Percentiles rank a stretch among this genome's conserved stretches.
These are phyloP conservation scores for Xenopus petersii DNA, from an alignment of 2,797 vertebrate species.

Conservation along the genomic window DNA sequence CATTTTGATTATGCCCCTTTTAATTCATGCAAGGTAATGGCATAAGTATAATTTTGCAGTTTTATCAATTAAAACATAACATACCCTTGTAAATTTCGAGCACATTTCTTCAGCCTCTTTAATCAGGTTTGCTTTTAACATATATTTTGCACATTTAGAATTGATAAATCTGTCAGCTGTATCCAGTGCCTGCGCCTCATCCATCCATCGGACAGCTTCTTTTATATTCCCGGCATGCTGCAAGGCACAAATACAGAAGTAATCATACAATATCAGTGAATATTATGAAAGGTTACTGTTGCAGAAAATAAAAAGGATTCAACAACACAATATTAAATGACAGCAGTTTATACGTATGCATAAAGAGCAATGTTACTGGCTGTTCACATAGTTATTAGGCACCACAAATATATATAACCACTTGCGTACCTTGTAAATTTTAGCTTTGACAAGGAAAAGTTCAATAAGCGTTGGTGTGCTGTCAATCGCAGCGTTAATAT, in stretches of 20 bases:
- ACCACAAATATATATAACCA: too few relatives aligned
- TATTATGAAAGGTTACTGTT: too few relatives aligned
- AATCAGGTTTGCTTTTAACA: slow-evolving; percentile 94
- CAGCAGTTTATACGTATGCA: too few relatives aligned
- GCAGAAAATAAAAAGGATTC: background rate
- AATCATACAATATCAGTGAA: too few relatives aligned
- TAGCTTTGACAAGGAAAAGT: slow-evolving; percentile 96
- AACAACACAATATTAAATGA: background rate
- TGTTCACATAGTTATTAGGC: too few relatives aligned
- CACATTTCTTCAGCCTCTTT: slow-evolving; percentile 99
- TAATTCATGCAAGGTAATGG: too few relatives aligned
- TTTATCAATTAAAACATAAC: slow-evolving; percentile 48
- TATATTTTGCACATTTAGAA: slow-evolving; percentile 98
- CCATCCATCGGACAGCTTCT: slow-evolving; percentile 99
- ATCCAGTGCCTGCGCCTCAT: slow-evolving; percentile 96
- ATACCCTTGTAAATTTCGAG: slow-evolving; percentile 96
- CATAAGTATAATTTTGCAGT: too few relatives aligned
- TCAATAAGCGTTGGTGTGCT: slow-evolving; percentile 97
- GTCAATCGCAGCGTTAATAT: slow-evolving; percentile 96
- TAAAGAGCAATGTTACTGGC: background rate
- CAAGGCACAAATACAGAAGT: background rate
- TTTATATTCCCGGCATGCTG: slow-evolving; percentile 96
- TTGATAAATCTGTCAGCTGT: slow-evolving; percentile 98
- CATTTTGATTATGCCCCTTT: too few relatives aligned
- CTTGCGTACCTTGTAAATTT: slow-evolving; percentile 91